phyloP scores from a whole-genome alignment of 2,113 vertebrate genomes.

The Fregata magnificens region DNA sequence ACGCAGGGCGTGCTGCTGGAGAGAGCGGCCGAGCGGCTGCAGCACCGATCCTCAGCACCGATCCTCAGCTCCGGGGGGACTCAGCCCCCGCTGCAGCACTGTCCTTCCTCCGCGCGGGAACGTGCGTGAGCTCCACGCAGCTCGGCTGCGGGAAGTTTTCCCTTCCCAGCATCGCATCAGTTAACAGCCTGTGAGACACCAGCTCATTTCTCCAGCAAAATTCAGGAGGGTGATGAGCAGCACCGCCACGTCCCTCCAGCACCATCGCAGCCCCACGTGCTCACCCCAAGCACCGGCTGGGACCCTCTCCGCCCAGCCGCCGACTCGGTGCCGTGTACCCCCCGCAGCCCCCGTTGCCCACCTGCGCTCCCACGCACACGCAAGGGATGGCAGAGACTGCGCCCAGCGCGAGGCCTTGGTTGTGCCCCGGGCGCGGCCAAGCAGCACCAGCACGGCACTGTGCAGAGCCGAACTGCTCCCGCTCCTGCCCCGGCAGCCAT shows the following conservation, averaged over 20 bases:
- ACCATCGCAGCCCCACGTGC: rapidly evolving
- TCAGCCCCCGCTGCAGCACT: not conserved
- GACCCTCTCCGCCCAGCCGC: rapidly evolving
- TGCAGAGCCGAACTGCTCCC: not conserved
- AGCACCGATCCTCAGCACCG: not conserved
- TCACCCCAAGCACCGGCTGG: not conserved
- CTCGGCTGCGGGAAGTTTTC: not conserved
- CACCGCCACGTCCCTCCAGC: rapidly evolving
- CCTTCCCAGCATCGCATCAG: not conserved
- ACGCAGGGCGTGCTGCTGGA: not conserved
- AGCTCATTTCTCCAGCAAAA: not conserved
- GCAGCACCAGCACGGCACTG: not conserved
- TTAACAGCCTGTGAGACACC: not conserved
- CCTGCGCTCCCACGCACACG: rapidly evolving
- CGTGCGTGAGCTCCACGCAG: rapidly evolving
- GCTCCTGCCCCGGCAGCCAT: not conserved
- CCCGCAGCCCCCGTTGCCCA: not conserved
- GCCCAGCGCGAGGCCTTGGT: rapidly evolving
- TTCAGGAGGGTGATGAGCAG: not conserved
- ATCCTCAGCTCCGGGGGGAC: not conserved
- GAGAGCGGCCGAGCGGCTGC: not conserved
- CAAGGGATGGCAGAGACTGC: not conserved
- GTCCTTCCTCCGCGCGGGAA: not conserved
- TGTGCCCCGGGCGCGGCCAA: not conserved
- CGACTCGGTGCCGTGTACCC: rapidly evolving